A percentile compares a stretch with the other conserved stretches of the same genome.
phyloP scores from a whole-genome alignment of 2,888 invertebrate genomes.

The Brachyptera putata region DNA sequence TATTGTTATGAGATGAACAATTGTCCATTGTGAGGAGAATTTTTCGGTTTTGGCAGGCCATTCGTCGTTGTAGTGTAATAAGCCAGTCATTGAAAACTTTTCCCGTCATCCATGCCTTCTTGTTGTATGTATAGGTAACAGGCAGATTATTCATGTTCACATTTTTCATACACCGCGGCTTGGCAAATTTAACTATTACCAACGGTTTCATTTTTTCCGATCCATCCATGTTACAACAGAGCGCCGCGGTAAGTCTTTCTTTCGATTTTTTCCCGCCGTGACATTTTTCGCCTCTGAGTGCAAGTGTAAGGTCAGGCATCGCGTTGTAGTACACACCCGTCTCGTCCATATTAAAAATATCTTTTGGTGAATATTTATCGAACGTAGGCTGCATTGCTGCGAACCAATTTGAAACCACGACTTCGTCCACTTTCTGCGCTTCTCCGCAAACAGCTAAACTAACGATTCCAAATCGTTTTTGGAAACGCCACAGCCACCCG shows the following conservation, averaged over 20 bases:
- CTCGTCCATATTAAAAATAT: neutral
- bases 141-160: neutral
- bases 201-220: neutral
- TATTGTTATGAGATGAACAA: neutral
- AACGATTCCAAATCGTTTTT: neutral
- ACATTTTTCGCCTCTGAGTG: neutral
- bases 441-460: neutral
- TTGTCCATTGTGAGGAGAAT: neutral
- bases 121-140: neutral
- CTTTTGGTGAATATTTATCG: neutral
- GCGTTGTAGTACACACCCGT: neutral
- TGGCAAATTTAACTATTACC: neutral
- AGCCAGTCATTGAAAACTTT: neutral
- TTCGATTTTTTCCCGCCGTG: neutral
- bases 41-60: neutral
- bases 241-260: neutral
- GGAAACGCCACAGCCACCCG: neutral
- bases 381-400: neutral
- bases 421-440: neutral
- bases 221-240: neutral
- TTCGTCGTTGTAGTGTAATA: neutral
- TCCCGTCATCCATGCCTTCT: neutral
- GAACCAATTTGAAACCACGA: neutral
- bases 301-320: neutral
- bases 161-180: neutral